Percentiles rank a stretch among this genome's conserved stretches.
Conservation (phyloP, 1,140 invertebrate genomes). For the Drosophila trapezifrons region DNA sequence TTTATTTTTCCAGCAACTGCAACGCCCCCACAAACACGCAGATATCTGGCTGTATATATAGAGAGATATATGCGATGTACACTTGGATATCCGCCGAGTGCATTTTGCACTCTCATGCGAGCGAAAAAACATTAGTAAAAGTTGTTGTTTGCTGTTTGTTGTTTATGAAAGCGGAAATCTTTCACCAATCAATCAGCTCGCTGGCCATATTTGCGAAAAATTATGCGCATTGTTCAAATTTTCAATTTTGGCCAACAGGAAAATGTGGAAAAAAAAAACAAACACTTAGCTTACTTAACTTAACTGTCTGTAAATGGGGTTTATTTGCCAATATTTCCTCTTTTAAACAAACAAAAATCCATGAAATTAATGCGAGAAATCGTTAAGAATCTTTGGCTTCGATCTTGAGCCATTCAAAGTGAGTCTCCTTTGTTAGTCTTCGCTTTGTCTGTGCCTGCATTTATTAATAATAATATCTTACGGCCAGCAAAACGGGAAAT, state of each 20-base stretch:
- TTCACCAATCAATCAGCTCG: conserved; percentile 73
- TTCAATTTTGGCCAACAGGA: not conserved
- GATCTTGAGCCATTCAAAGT: not conserved
- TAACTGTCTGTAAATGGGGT: conserved; percentile 14
- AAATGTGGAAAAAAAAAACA: no score
- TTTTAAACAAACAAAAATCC: not conserved
- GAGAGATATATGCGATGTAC: not conserved
- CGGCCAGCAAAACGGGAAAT: not conserved
- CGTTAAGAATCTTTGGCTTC: not conserved
- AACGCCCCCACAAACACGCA: conserved; percentile 26
- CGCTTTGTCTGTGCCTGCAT: not conserved
- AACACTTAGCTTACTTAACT: no score
- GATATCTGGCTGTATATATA: not conserved
- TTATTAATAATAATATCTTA: not conserved
- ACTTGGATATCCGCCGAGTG: conserved; percentile 7
- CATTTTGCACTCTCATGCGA: conserved; percentile 52
- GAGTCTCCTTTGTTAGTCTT: not conserved
- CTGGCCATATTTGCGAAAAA: conserved; percentile 49
- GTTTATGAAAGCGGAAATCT: conserved; percentile 80
- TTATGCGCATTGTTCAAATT: conserved; percentile 53
- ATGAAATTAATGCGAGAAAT: not conserved
- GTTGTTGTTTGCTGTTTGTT: conserved; percentile 46
- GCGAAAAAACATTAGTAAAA: conserved; percentile 63
- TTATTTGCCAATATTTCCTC: conserved; percentile 3
- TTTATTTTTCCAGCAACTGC: conserved; percentile 2